A percentile compares a stretch with the other conserved stretches of the same genome.
Evolutionary conservation across 1,140 invertebrate genomes (phyloP).

Genomic region (Phortica variegata): DNA sequence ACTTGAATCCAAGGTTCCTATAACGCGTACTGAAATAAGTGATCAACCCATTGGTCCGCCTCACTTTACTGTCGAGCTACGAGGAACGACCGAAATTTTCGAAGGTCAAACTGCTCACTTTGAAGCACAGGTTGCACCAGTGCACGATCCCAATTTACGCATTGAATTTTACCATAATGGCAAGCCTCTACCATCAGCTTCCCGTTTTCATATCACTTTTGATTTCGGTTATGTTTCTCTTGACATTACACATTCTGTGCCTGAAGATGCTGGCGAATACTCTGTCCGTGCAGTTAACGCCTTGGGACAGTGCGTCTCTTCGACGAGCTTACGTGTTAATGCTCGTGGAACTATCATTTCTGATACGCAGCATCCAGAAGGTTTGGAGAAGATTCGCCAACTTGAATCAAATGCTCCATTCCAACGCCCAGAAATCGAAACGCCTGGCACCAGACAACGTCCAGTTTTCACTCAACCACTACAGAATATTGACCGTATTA

Average conservation of each 20-base stretch:
- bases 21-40: slow-evolving; percentile 76
- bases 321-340: slow-evolving; percentile 78
- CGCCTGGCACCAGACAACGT: slow-evolving; percentile 82
- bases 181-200: slow-evolving; percentile 80
- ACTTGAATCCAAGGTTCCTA: slow-evolving; percentile 79
- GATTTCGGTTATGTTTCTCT: slow-evolving; percentile 95
- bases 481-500: slow-evolving; percentile 85
- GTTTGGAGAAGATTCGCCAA: slow-evolving; percentile 89
- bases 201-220: slow-evolving; percentile 89
- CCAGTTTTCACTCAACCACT: slow-evolving; percentile 94
- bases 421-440: slow-evolving; percentile 75
- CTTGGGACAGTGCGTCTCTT: slow-evolving; percentile 80
- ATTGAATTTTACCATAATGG: slow-evolving; percentile 92
- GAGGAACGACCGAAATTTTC: slow-evolving; percentile 79
- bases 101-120: slow-evolving; percentile 88
- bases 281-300: slow-evolving; percentile 86
- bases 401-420: slow-evolving; percentile 82
- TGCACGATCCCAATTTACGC: slow-evolving; percentile 85
- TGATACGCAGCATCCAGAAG: slow-evolving; percentile 94
- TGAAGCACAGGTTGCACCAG: slow-evolving; percentile 87
- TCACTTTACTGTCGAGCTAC: slow-evolving; percentile 77
- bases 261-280: slow-evolving; percentile 93
- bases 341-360: slow-evolving; percentile 86
- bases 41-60: slow-evolving; percentile 76
- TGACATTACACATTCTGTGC: slow-evolving; percentile 85